Percentiles rank a stretch among this genome's conserved stretches.
These are phyloP conservation scores for Ceratina japonica DNA, from an alignment of 1,140 invertebrate genomes.

Conservation along the genomic window DNA sequence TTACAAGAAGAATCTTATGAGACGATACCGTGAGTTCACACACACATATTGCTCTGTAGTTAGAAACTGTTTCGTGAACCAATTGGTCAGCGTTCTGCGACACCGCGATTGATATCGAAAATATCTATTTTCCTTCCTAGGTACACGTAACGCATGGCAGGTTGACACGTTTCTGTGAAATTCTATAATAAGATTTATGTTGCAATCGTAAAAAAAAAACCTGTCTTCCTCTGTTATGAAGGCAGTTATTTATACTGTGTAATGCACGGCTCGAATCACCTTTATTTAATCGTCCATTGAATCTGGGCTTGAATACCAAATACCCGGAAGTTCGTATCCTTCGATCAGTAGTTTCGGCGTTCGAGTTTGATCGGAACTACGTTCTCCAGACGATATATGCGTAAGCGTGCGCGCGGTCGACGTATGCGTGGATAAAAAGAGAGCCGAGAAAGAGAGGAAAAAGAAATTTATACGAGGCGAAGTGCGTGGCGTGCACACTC, in stretches of 20 bases:
- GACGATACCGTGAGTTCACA: constrained; percentile 90
- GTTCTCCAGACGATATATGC: not conserved
- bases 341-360: not conserved
- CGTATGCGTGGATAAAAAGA: not conserved
- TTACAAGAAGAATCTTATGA: constrained; percentile 93
- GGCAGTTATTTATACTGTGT: not conserved
- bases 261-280: no score
- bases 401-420: not conserved
- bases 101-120: not conserved
- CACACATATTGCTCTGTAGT: not conserved
- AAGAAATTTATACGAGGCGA: not conserved
- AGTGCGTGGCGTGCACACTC: constrained; percentile 26
- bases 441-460: not conserved
- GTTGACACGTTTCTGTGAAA: not conserved
- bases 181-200: not conserved
- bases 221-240: no score
- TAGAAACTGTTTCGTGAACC: constrained; percentile 3
- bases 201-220: not conserved
- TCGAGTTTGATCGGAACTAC: not conserved
- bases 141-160: not conserved
- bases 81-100: constrained; percentile 4
- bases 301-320: no score
- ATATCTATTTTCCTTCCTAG: not conserved
- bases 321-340: not conserved
- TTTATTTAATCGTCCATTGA: no score